Evolutionary conservation across 2,888 invertebrate species (phyloP).

Genomic region (Peribatodes rhomboidaria): DNA sequence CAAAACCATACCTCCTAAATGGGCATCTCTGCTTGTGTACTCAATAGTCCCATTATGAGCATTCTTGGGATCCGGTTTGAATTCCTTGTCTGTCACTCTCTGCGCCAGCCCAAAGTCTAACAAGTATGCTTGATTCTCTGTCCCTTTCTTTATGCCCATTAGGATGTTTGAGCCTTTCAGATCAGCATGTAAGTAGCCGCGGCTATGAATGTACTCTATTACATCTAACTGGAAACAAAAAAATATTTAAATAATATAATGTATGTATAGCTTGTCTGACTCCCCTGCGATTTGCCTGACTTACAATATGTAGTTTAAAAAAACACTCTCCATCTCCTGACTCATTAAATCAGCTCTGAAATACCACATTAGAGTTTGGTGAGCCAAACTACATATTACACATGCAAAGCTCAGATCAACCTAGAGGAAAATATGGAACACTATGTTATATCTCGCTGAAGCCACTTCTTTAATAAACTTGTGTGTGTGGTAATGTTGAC

Average conservation of each 20-base stretch:
- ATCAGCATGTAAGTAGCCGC: slow-evolving; percentile 97
- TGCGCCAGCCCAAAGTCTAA: slow-evolving; percentile 98
- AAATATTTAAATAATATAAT: background rate
- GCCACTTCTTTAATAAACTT: no score
- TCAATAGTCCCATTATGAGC: slow-evolving; percentile 99
- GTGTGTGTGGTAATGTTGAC: no score
- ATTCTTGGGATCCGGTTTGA: slow-evolving; percentile 95
- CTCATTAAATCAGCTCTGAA: no score
- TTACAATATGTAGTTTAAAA: no score
- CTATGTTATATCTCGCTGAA: no score
- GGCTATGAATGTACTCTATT: slow-evolving; percentile 96
- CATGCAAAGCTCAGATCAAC: no score
- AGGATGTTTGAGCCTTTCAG: slow-evolving; percentile 98
- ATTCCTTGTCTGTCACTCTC: slow-evolving; percentile 91
- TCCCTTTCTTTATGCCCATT: slow-evolving; percentile 89
- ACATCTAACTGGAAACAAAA: slow-evolving; percentile 92
- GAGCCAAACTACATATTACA: no score
- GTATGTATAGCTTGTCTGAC: no score
- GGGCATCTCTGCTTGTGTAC: slow-evolving; percentile 98
- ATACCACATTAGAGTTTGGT: no score
- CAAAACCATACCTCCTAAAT: slow-evolving; percentile 90
- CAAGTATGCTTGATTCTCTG: slow-evolving; percentile 91
- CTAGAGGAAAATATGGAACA: no score
- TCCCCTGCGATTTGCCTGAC: no score
- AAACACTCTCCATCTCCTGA: no score